Evolutionary conservation across 2,113 vertebrate genomes (phyloP).

Genomic region (Oostethus manadensis): DNA sequence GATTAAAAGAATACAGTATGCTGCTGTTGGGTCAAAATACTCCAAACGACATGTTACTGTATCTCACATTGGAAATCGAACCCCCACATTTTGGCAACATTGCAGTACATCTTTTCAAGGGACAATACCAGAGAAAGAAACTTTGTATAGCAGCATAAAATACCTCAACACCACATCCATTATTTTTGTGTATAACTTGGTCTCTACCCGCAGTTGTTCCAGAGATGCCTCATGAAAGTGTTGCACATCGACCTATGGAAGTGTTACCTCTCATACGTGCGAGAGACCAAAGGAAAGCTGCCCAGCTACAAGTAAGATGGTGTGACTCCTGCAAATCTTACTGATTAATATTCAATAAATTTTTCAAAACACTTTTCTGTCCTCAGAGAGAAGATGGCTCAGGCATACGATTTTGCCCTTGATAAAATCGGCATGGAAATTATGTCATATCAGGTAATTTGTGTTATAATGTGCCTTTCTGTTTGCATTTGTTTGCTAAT

Average conservation of each 20-base stretch:
- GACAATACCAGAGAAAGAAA: too few species aligned
- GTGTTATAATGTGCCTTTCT: not conserved
- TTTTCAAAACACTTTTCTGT: not conserved
- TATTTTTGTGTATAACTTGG: not conserved
- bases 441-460: slow-evolving; percentile 95
- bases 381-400: slow-evolving; percentile 98
- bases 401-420: slow-evolving; percentile 98
- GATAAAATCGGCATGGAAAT: slow-evolving; percentile 99
- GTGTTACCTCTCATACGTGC: slow-evolving; percentile 98
- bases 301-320: slow-evolving; percentile 97
- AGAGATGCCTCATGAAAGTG: slow-evolving; percentile 99
- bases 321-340: not conserved
- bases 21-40: too few species aligned
- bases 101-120: too few species aligned
- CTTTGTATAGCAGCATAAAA: too few species aligned
- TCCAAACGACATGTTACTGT: too few species aligned
- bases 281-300: slow-evolving; percentile 99
- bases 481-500: slow-evolving; percentile 3
- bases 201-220: slow-evolving; percentile 81
- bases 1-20: too few species aligned
- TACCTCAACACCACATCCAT: not conserved
- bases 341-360: not conserved
- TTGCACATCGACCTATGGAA: slow-evolving; percentile 99
- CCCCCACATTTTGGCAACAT: too few species aligned
- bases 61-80: too few species aligned